A percentile compares a stretch with the other conserved stretches of the same genome.
Conservation (phyloP, 2,888 invertebrate species). For the Lasius platythorax region DNA sequence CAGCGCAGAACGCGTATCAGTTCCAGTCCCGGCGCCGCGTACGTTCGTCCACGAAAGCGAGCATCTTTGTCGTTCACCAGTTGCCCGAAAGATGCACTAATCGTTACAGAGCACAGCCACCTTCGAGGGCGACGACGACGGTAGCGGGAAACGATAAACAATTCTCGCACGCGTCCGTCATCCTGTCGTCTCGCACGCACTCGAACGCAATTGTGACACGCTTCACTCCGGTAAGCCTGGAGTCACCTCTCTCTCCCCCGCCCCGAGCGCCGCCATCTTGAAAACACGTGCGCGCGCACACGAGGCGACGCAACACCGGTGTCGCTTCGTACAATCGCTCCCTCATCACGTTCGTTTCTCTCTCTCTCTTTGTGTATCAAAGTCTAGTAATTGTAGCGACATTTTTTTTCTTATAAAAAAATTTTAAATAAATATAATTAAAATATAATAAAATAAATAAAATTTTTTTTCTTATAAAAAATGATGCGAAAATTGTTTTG, state of each 20-base stretch:
- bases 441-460: no score
- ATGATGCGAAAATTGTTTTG: not conserved
- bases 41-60: slow-evolving; percentile 29
- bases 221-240: slow-evolving; percentile 30
- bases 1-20: slow-evolving; percentile 28
- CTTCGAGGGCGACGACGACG: not conserved
- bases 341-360: not conserved
- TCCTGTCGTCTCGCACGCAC: slow-evolving; percentile 30
- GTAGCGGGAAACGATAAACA: slow-evolving; percentile 48
- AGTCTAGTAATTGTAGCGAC: not conserved
- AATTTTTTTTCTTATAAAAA: not conserved
- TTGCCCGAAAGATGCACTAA: not conserved
- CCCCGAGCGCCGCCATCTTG: slow-evolving; percentile 70
- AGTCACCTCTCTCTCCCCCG: slow-evolving; percentile 63
- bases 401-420: not conserved
- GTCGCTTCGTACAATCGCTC: not conserved
- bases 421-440: not conserved
- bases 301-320: not conserved
- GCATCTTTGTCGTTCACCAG: slow-evolving; percentile 54
- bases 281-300: slow-evolving; percentile 52
- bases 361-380: not conserved
- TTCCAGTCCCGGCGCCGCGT: slow-evolving; percentile 53
- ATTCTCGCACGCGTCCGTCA: slow-evolving; percentile 61
- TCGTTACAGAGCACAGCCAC: slow-evolving; percentile 6
- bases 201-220: slow-evolving; percentile 41